Percentiles rank a stretch among this genome's conserved stretches.
phyloP scores from a whole-genome alignment of 2,888 invertebrate genomes.

The Platycheirus albimanus region DNA sequence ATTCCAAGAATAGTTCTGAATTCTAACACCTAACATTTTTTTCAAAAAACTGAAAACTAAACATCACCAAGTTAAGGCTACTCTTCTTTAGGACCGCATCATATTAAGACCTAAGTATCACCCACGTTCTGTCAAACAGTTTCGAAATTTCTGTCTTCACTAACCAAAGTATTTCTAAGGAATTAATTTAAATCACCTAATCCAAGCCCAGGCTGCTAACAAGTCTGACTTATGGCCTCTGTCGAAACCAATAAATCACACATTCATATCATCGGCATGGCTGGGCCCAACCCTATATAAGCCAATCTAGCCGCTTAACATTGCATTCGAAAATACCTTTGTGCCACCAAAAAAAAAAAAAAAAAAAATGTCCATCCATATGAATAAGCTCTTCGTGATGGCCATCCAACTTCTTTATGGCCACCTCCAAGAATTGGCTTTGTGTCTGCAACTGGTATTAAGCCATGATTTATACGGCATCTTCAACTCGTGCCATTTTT shows the following conservation, averaged over 20 bases:
- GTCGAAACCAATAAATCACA: slow-evolving; percentile 60
- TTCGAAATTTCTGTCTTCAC: slow-evolving; percentile 33
- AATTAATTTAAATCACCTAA: slow-evolving; percentile 27
- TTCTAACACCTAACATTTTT: no score
- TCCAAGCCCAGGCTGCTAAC: slow-evolving; percentile 18
- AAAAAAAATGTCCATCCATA: slow-evolving; percentile 16
- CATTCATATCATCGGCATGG: slow-evolving; percentile 32
- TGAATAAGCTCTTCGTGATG: slow-evolving; percentile 39
- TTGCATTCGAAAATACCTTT: slow-evolving; percentile 51
- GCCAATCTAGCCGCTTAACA: slow-evolving; percentile 31
- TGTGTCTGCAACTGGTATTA: slow-evolving; percentile 74
- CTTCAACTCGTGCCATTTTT: slow-evolving; percentile 74
- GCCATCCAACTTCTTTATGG: slow-evolving; percentile 59
- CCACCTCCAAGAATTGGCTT: slow-evolving; percentile 73
- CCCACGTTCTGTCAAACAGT: slow-evolving; percentile 17
- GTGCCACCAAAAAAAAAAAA: slow-evolving; percentile 1
- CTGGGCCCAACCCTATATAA: slow-evolving; percentile 39
- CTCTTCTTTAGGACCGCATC: no score
- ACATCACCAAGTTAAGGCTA: no score
- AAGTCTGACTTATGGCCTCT: slow-evolving; percentile 47
- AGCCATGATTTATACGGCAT: slow-evolving; percentile 70
- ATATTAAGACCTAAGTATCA: slow-evolving; percentile 27
- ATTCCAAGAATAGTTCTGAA: no score
- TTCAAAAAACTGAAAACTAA: no score
- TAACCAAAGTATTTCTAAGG: slow-evolving; percentile 13